Base-by-base conservation (phyloP, 2,797 vertebrate species). In the Galaxias olidus region DNA sequence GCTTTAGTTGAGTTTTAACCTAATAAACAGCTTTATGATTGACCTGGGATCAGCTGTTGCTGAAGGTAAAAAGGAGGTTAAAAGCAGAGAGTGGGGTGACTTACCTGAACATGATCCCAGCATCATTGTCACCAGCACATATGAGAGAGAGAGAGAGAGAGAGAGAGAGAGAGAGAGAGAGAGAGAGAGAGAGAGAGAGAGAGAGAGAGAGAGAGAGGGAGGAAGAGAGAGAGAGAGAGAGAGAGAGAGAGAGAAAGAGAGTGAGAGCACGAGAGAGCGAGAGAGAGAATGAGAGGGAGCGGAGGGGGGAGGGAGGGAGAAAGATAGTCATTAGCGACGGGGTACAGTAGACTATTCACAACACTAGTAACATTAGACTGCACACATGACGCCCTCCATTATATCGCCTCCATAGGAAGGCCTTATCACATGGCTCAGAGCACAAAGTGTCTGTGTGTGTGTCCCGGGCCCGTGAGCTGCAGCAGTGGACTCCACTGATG, bases 41-140 rank as follows among this genome's bases (percentile, higher is more conserved):
- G 75, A 83, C 79, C 52, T 75, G 57, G 70, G 66, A 75, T 77
- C 67, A 78, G 0, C 56, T 63, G 1, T 18, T 9, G 68, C 42
- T 74, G 30, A 72, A 56, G 55, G 13, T 6, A 65, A 69, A 75
- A 59, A 52, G 8, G 10, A 55, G 47, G 56, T 64, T 64, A 68
- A 17, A 65, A 40, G 68, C n/a, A 66, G 56, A 66, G 56, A 73
- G 50, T 69, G 4, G 66, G 19, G 20, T 2, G 53, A 88, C 88
- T 91, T 86, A 91, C 90, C 89, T 91, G 76, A 68, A 80, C 60
- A 66, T 17, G 69, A 66, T 68, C 53, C 20, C 11, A 42, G 51
- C 0, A 20, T 59, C 56, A 68, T 43, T 41, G 68, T 10, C 40
- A 73, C 66, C 78, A 53, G 76, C 76, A 85, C 81, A 88, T 85